Percentiles rank a stretch among this genome's conserved stretches.
phyloP scores from a whole-genome alignment of 2,888 invertebrate genomes.

The Melanophora roralis region DNA sequence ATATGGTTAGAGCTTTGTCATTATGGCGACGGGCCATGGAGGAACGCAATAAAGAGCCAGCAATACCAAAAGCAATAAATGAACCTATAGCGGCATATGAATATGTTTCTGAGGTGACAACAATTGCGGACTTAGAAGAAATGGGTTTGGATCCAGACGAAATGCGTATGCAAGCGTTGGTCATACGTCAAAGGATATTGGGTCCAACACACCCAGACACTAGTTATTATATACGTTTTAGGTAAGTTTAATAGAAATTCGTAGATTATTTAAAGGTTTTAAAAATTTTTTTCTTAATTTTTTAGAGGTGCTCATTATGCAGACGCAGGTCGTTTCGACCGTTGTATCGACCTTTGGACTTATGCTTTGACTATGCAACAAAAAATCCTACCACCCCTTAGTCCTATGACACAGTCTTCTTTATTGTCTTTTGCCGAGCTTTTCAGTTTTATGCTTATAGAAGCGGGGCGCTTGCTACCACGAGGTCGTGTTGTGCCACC shows the following conservation, averaged over 20 bases:
- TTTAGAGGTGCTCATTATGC: slow-evolving; percentile 93
- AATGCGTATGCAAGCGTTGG: slow-evolving; percentile 96
- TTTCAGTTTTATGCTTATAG: slow-evolving; percentile 95
- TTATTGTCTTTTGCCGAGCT: slow-evolving; percentile 96
- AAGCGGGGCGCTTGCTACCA: slow-evolving; percentile 84
- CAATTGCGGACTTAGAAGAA: slow-evolving; percentile 88
- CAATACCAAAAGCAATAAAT: slow-evolving; percentile 86
- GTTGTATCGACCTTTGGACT: slow-evolving; percentile 96
- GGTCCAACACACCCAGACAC: slow-evolving; percentile 97
- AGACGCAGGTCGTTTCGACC: slow-evolving; percentile 93
- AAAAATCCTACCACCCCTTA: slow-evolving; percentile 92
- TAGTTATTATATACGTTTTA: slow-evolving; percentile 95
- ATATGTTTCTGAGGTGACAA: slow-evolving; percentile 88
- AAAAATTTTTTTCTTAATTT: neutral
- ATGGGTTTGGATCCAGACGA: slow-evolving; percentile 95
- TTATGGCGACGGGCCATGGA: slow-evolving; percentile 95
- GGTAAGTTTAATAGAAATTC: slow-evolving; percentile 65
- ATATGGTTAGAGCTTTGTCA: slow-evolving; percentile 92
- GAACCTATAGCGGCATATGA: slow-evolving; percentile 92
- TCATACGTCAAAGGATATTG: slow-evolving; percentile 93
- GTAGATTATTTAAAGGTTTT: no score
- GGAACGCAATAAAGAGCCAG: slow-evolving; percentile 83
- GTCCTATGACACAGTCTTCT: slow-evolving; percentile 96
- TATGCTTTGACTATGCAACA: slow-evolving; percentile 98
- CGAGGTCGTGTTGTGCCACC: slow-evolving; percentile 87